A percentile compares a stretch with the other conserved stretches of the same genome.
phyloP scores from a whole-genome alignment of 2,888 invertebrate species.

The Macaria liturata region DNA sequence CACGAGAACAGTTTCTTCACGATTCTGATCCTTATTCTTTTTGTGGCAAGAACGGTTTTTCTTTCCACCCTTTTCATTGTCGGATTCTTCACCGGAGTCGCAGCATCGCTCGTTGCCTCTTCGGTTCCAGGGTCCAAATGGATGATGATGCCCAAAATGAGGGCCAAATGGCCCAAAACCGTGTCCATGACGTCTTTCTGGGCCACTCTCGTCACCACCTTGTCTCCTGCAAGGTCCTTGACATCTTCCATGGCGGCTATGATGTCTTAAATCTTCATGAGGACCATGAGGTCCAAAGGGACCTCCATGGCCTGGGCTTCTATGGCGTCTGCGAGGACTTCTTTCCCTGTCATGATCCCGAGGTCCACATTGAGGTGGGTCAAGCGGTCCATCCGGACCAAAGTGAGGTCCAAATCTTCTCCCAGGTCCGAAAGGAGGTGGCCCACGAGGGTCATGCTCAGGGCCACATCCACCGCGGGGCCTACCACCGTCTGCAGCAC shows the following conservation, averaged over 20 bases:
- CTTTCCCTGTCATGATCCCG: conserved; percentile 6
- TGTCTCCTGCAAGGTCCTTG: conserved; percentile 6
- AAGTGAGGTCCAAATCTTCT: neutral
- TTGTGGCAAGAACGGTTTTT: conserved; percentile 15
- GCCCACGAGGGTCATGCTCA: conserved; percentile 3
- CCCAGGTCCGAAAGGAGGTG: neutral
- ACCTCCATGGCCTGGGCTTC: neutral
- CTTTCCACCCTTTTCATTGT: conserved; percentile 21
- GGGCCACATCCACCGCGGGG: too few species aligned
- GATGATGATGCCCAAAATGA: conserved; percentile 4
- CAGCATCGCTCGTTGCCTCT: conserved; percentile 8
- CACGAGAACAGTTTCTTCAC: conserved; percentile 24
- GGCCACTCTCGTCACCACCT: conserved; percentile 1
- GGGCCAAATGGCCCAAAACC: neutral
- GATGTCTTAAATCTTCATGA: neutral
- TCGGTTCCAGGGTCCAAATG: conserved; percentile 16
- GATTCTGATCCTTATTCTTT: conserved; percentile 26
- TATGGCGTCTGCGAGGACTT: conserved; percentile 2
- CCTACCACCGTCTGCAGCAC: too few species aligned
- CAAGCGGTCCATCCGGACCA: conserved; percentile 3
- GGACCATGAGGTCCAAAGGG: neutral
- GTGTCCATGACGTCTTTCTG: neutral
- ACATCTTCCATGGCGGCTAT: neutral
- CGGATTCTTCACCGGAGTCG: conserved; percentile 23
- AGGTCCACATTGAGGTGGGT: conserved; percentile 4